Conservation (phyloP, 2,888 invertebrate species). For the Petrophora chlorosata region DNA sequence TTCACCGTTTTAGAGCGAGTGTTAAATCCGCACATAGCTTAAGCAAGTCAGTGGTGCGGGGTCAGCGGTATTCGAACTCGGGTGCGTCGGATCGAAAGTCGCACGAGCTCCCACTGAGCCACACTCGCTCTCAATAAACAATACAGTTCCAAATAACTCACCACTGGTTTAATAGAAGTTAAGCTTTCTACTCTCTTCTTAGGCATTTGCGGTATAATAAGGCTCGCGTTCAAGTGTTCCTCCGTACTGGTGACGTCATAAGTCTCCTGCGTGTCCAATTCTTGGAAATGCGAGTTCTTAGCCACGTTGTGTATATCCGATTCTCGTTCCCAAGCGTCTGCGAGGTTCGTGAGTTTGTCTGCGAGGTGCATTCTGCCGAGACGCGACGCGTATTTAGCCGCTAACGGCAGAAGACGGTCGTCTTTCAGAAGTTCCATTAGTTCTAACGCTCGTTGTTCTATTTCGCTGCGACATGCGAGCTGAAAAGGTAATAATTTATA, state of each 20-base stretch:
- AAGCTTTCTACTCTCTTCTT: constrained; percentile 62
- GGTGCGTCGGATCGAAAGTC: too few relatives aligned
- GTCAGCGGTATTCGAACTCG: too few relatives aligned
- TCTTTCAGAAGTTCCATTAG: constrained; percentile 92
- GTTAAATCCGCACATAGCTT: too few relatives aligned
- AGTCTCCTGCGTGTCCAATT: constrained; percentile 68
- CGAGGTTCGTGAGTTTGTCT: constrained; percentile 87
- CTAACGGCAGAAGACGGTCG: constrained; percentile 90
- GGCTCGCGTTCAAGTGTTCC: constrained; percentile 64
- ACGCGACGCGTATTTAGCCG: constrained; percentile 94
- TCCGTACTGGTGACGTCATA: constrained; percentile 67
- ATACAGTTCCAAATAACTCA: too few relatives aligned
- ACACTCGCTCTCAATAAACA: too few relatives aligned
- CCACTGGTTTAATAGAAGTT: constrained; percentile 71
- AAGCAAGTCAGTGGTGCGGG: too few relatives aligned
- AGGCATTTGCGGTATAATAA: constrained; percentile 71
- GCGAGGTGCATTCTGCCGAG: constrained; percentile 90
- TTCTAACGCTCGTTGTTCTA: constrained; percentile 94
- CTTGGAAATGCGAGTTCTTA: constrained; percentile 64
- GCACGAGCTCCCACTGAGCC: too few relatives aligned
- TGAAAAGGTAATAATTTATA: too few relatives aligned
- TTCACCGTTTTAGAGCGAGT: too few relatives aligned
- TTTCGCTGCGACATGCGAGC: constrained; percentile 92
- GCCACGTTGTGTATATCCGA: constrained; percentile 58
- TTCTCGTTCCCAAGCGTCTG: constrained; percentile 71